phyloP scores from a whole-genome alignment of 2,113 vertebrate genomes.

The Gorsachius goisagi region DNA sequence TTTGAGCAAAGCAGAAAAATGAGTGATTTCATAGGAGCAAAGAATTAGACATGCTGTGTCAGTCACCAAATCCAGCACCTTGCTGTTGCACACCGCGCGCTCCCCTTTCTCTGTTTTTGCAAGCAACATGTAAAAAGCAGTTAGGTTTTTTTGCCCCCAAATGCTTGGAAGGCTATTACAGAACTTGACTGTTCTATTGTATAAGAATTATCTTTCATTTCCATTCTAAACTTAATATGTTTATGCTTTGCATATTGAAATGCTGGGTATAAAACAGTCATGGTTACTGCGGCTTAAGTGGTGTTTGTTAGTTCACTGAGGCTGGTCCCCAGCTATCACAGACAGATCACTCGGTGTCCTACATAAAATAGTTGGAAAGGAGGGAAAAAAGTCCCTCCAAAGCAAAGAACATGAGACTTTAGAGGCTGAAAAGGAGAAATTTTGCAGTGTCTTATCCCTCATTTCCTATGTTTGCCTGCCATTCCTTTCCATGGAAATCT shows the following conservation, averaged over 20 bases:
- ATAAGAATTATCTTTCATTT: background rate
- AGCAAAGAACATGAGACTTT: background rate
- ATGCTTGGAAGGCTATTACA: background rate
- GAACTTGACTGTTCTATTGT: background rate
- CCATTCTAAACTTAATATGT: background rate
- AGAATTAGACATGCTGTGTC: background rate
- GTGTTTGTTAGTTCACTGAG: background rate
- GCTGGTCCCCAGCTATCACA: background rate
- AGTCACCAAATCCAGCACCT: background rate
- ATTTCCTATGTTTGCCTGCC: background rate
- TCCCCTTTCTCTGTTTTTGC: background rate
- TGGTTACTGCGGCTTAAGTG: background rate
- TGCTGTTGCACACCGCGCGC: background rate
- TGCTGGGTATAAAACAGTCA: background rate
- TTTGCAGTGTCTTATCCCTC: background rate
- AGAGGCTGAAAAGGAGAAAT: background rate
- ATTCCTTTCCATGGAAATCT: background rate
- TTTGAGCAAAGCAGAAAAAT: background rate
- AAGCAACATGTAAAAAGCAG: background rate
- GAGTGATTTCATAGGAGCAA: background rate
- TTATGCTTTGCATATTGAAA: background rate
- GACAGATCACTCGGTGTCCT: background rate
- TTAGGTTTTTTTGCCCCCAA: rapidly evolving
- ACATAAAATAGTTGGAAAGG: background rate
- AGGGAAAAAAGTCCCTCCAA: background rate